Evolutionary conservation across 2,888 invertebrate genomes (phyloP), one percentile per base, ranked within the genome.

Genomic region (Gastrophysa polygoni): DNA sequence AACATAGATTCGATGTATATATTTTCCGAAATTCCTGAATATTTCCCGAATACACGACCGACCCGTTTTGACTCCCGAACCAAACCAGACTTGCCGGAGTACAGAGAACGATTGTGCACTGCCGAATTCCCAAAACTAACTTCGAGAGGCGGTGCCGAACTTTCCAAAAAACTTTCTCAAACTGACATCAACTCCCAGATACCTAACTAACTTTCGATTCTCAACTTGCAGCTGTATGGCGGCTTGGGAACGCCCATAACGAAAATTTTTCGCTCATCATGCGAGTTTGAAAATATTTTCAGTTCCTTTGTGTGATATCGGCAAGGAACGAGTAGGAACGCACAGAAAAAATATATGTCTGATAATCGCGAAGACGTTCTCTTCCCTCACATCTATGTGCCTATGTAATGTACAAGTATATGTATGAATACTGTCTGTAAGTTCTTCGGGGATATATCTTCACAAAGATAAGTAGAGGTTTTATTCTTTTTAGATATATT

Each of bases 141-240:
- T 74, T 73, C 72, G 60, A 73, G 73, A 76, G 78, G 77, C 78
- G 78, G 76, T 74, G 75, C 78, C 74, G 47, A 69, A 69, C 68
- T 67, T 70, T 67, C 63, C 58, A 73, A 79, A 78, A 81, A 80
- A 78, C 74, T 78, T 80, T 76, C 72, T 73, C 76, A 74, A 80
- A 80, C 78, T 79, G 80, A 79, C 80, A 80, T 80, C 79, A 80
- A 79, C 78, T 78, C 73, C 73, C 75, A 69, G 70, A 69, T 67
- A 64, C 68, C 66, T 55, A 62, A 62, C 57, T 60, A 61, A 68
- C 66, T 66, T 68, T 63, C 65, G 64, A 68, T 56, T 57, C 63
- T 59, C 76, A 63, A 63, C 63, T 63, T 55, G 34, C 56, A 59
- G 56, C 56, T 56, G 59, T 38, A 44, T 56, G 57, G 7, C 3